Evolutionary conservation across 2,113 vertebrate genomes (phyloP).

Genomic region (Elephas maximus): DNA sequence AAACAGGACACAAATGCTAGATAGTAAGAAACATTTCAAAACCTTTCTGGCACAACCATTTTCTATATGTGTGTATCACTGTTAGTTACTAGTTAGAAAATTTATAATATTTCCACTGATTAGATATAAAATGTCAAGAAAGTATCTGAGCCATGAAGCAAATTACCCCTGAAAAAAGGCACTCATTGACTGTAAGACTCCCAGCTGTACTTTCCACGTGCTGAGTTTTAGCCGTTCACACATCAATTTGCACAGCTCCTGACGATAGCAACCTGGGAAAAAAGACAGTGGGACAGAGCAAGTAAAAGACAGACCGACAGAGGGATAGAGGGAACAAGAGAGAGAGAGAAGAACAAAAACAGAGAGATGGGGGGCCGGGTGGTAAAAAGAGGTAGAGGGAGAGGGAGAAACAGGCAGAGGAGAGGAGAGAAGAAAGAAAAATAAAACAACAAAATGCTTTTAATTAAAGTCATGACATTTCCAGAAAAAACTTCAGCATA

Average conservation of each 20-base stretch:
- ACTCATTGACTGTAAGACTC: slow-evolving; percentile 96
- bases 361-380: too few relatives aligned
- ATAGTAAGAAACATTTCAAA: neutral
- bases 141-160: slow-evolving; percentile 26
- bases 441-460: slow-evolving; percentile 9
- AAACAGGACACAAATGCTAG: slow-evolving; percentile 38
- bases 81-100: neutral
- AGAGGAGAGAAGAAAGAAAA: neutral
- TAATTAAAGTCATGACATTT: slow-evolving; percentile 41
- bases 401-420: too few relatives aligned
- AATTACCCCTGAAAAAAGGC: slow-evolving; percentile 95
- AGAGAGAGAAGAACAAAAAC: neutral
- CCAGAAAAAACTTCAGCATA: neutral
- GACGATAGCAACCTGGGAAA: slow-evolving; percentile 91
- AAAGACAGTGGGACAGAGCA: neutral
- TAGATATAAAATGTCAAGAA: slow-evolving; percentile 22
- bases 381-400: too few relatives aligned
- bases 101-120: neutral
- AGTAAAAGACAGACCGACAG: neutral
- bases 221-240: slow-evolving; percentile 95
- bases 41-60: neutral
- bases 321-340: neutral
- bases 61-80: neutral
- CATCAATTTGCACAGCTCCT: slow-evolving; percentile 95
- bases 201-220: slow-evolving; percentile 97